Evolutionary conservation across 2,888 invertebrate species (phyloP), one percentile per base, ranked within the genome.

Genomic region (Drosophila paramelanica): DNA sequence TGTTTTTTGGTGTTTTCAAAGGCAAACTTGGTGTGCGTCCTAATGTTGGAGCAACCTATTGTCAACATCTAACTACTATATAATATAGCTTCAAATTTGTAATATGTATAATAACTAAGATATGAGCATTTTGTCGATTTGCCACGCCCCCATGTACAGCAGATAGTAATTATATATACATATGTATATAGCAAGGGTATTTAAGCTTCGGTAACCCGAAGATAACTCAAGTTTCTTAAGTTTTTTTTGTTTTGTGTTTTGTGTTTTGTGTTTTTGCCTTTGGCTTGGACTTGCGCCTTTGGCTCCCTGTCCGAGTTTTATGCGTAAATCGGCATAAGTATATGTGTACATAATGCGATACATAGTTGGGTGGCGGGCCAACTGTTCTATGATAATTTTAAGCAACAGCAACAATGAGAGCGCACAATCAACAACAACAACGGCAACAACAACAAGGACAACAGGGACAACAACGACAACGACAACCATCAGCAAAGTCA

Each of bases 301-400:
- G 66, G 62, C 45, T 11, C 47, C 62, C 60, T 57, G 65, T 82
- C 68, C 79, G 76, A 84, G 81, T 87, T 80, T 81, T 78, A 81
- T 81, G 81, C 87, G 87, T 77, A 81, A 84, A 87, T 81, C 84
- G 81, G 85, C 85, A 84, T 84, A 87, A 87, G 85, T 87, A 82
- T 79, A 82, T 87, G 82, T 87, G 82, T 84, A 87, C 82, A 87
- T 85, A 82, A 84, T 87, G 68, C 85, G 75, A 81, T 81, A 72
- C 68, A 62, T 71, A 69, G 66, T 65, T 53, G 23, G 52, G 17
- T 20, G 45, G 20, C 10, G 33, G 31, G 50, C 50, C 67, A 65
- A 77, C 62, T 64, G 60, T 60, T 68, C 79, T 82, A 85, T 82
- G 86, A 88, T 84, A 84, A 88, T 84, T 84, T 84, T 82, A 88